These are phyloP conservation scores for Eumaeus atala DNA, from an alignment of 1,140 invertebrate genomes.

Conservation along the genomic window DNA sequence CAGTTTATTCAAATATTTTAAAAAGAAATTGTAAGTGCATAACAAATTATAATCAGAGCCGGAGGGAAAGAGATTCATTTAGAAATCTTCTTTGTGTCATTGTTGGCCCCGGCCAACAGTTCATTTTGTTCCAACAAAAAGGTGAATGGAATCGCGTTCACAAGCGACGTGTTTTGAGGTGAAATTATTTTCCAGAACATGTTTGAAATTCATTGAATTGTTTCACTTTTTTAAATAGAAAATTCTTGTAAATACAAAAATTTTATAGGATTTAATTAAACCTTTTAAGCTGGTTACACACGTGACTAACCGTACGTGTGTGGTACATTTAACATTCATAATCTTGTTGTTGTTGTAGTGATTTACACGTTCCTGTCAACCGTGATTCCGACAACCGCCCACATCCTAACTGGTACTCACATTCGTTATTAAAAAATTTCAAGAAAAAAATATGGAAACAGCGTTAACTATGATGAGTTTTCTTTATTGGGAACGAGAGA, in stretches of 20 bases:
- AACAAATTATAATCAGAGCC: constrained; percentile 31
- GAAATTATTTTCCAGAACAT: constrained; percentile 6
- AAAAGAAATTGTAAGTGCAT: constrained; percentile 14
- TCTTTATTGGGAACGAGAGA: not conserved
- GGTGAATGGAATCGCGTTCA: constrained; percentile 9
- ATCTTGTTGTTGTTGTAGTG: no score
- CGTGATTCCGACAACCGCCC: no score
- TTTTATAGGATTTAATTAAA: no score
- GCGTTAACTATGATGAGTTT: constrained; percentile 15
- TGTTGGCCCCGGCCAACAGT: constrained; percentile 13
- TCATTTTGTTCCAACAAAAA: constrained; percentile 9
- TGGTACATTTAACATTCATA: no score
- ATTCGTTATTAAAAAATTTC: no score
- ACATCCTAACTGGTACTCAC: no score
- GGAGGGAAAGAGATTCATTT: constrained; percentile 31
- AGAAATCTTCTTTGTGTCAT: constrained; percentile 32
- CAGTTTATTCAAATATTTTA: constrained; percentile 4
- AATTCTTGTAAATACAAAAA: no score
- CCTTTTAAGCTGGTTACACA: no score
- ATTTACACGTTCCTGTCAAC: no score
- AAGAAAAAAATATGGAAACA: constrained; percentile 15
- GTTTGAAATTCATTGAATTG: not conserved
- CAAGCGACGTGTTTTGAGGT: not conserved
- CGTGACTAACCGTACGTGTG: no score
- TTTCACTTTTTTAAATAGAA: no score